Evolutionary conservation across 1,140 invertebrate genomes (phyloP), one percentile per base, ranked within the genome.

Genomic region (Venustaconcha ellipsiformis): DNA sequence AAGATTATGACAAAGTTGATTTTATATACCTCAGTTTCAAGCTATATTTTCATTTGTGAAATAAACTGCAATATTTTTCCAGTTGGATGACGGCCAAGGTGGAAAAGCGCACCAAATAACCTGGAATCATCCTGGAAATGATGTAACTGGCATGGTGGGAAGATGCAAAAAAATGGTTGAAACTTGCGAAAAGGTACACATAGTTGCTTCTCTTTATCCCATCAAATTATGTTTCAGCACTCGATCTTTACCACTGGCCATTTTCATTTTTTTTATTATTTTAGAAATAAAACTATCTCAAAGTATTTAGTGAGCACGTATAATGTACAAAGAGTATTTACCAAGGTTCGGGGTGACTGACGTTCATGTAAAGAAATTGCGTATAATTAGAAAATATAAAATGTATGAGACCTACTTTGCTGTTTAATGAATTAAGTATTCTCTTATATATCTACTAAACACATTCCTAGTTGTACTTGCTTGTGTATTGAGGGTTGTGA

Each of bases 61-160:
- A 48, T 11, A 59, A 70, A 58, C 0, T 59, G 11, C 23, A 70
- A 71, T 18, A 20, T 12, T 48, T 18, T 15, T 48, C 2, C 65
- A 80, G 78, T 37, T 80, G 12, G 68, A 67, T 63, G 79, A 82
- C 57, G 81, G 79, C 15, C 67, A 58, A 60, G 71, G 74, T 18
- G 59, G 66, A 23, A 68, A 76, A 48, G 80, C 68, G 6, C 76
- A 73, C 55, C 60, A 79, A 72, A 68, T 73, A 63, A 30, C 59
- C 14, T 86, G 84, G 84, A 80, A 77, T 71, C 75, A 80, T 55
- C 84, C 84, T n/a, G 83, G 83, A 67, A 79, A 76, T 70, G 84
- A 86, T 65, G 74, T 86, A 48, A 82, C 83, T 2, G 84, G 84
- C 11, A 82, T 84, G 78, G 69, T 86, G 14, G 80, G 74, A 6